phyloP scores from a whole-genome alignment of 2,888 invertebrate species.

The Orthonychiurus folsomi region DNA sequence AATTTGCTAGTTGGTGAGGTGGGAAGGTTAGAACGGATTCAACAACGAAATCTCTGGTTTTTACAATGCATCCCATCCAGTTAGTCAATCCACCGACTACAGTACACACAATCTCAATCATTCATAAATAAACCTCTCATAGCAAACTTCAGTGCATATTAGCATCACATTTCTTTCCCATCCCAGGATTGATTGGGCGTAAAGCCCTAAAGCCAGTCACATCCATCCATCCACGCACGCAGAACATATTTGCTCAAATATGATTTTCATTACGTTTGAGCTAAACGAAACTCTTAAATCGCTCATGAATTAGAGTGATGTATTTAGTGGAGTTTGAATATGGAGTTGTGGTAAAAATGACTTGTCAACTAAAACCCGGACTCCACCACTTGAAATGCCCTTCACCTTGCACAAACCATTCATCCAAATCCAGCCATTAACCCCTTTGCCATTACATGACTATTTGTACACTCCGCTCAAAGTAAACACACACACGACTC shows the following conservation, averaged over 20 bases:
- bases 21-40: too few species aligned
- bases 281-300: too few species aligned
- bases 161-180: background rate
- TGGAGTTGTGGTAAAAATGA: background rate
- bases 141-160: too few species aligned
- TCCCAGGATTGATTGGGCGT: too few species aligned
- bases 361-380: background rate
- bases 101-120: too few species aligned
- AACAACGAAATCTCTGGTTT: too few species aligned
- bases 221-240: background rate
- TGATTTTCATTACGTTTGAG: background rate
- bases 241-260: background rate
- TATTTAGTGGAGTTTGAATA: too few species aligned
- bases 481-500: background rate
- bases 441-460: background rate
- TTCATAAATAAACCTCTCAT: constrained; percentile 1
- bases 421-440: background rate
- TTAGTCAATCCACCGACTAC: too few species aligned
- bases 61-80: too few species aligned
- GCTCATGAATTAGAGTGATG: too few species aligned
- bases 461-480: background rate
- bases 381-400: too few species aligned
- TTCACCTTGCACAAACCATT: background rate
- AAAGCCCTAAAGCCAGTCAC: background rate
- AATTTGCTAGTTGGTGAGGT: too few species aligned